A percentile compares a stretch with the other conserved stretches of the same genome.
Evolutionary conservation across 2,113 vertebrate species (phyloP).

Genomic region (Pantherophis guttatus): DNA sequence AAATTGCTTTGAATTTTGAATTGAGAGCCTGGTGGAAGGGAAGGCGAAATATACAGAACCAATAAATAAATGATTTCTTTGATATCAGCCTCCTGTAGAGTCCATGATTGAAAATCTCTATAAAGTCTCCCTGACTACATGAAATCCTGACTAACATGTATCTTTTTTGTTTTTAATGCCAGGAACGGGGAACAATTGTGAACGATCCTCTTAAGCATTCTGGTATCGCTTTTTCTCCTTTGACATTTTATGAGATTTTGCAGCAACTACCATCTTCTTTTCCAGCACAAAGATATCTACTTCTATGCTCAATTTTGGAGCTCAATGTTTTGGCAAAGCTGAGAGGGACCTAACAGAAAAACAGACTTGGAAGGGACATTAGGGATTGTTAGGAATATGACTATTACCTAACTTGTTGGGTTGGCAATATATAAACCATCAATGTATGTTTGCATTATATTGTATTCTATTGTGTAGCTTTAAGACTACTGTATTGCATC

Average conservation of each 20-base stretch:
- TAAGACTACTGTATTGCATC: no score
- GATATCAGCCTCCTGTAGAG: not conserved
- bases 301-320: not conserved
- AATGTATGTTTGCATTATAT: no score
- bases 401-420: no score
- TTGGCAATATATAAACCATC: no score
- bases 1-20: not conserved
- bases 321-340: not conserved
- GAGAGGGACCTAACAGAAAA: not conserved
- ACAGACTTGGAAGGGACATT: not conserved
- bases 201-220: not conserved
- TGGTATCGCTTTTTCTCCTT: not conserved
- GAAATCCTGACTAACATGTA: not conserved
- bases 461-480: no score
- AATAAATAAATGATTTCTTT: not conserved
- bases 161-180: not conserved
- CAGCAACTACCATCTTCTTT: not conserved
- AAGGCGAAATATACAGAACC: not conserved
- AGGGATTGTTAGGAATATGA: no score
- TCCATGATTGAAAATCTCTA: not conserved
- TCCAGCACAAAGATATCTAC: not conserved
- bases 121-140: not conserved
- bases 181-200: not conserved
- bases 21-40: not conserved
- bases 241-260: not conserved